Percentiles rank a stretch among this genome's conserved stretches.
Evolutionary conservation across 2,113 vertebrate genomes (phyloP).

Genomic region (Gavialis gangeticus): DNA sequence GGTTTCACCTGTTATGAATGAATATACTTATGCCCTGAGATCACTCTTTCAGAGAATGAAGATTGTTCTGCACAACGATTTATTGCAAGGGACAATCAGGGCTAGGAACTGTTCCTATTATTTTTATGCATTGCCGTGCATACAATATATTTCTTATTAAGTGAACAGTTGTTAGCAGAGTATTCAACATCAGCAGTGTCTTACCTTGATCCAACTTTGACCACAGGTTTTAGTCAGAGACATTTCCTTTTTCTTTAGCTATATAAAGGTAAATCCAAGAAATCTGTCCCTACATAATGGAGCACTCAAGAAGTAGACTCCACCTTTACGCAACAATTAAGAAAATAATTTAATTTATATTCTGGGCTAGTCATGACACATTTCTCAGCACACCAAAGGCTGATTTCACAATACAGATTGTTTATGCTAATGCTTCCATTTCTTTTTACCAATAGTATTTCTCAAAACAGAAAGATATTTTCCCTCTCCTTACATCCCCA

Average conservation of each 20-base stretch:
- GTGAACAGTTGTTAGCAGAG: neutral
- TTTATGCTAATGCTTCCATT: neutral
- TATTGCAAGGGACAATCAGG: neutral
- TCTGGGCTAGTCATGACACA: neutral
- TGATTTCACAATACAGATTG: neutral
- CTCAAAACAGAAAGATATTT: neutral
- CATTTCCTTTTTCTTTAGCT: neutral
- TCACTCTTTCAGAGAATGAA: neutral
- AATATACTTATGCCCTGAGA: neutral
- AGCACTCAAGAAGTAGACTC: neutral
- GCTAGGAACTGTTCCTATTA: neutral
- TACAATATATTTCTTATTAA: neutral
- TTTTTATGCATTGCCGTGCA: conserved; percentile 20
- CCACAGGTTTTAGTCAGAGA: conserved; percentile 4
- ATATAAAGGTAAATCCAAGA: neutral
- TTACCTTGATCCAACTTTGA: neutral
- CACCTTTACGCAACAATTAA: neutral
- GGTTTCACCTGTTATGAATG: neutral
- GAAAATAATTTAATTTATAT: neutral
- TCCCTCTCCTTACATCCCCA: neutral
- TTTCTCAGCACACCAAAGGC: neutral
- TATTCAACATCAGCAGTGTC: neutral
- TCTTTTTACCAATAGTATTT: neutral
- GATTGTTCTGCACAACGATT: neutral
- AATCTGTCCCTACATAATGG: neutral